A percentile compares a stretch with the other conserved stretches of the same genome.
phyloP scores from a whole-genome alignment of 2,113 vertebrate species.

The Sprattus sprattus region DNA sequence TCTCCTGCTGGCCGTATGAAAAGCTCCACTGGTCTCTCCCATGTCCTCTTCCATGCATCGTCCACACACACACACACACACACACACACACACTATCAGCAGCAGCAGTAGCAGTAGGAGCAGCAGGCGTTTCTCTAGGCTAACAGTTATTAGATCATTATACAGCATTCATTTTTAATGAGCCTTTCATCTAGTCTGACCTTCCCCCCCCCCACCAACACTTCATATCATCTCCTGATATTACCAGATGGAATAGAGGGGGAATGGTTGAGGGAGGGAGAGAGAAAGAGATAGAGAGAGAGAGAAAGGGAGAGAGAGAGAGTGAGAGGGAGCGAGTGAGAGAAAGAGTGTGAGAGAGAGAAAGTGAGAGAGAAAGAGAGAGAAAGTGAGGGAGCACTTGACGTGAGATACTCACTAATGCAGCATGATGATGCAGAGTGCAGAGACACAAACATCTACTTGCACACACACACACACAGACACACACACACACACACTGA shows the following conservation, averaged over 20 bases:
- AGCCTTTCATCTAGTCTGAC: constrained; percentile 15
- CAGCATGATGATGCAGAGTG: background rate
- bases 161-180: constrained; percentile 27
- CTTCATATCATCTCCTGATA: background rate
- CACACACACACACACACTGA: background rate
- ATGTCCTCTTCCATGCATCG: background rate
- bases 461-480: background rate
- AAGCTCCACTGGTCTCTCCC: background rate
- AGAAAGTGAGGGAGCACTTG: background rate
- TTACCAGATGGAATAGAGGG: background rate
- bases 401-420: background rate
- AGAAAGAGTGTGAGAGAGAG: background rate
- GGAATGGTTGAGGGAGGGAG: background rate
- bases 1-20: background rate
- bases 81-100: background rate
- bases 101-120: background rate
- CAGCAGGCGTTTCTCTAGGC: constrained; percentile 4
- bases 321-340: background rate
- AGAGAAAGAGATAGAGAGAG: background rate
- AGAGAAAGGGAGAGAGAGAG: background rate
- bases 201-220: background rate
- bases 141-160: constrained; percentile 30
- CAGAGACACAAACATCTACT: background rate
- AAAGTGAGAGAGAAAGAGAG: background rate
- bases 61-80: background rate